These are phyloP conservation scores for Spea multiplicata DNA, from an alignment of 2,113 vertebrate genomes.

Conservation along the genomic window DNA sequence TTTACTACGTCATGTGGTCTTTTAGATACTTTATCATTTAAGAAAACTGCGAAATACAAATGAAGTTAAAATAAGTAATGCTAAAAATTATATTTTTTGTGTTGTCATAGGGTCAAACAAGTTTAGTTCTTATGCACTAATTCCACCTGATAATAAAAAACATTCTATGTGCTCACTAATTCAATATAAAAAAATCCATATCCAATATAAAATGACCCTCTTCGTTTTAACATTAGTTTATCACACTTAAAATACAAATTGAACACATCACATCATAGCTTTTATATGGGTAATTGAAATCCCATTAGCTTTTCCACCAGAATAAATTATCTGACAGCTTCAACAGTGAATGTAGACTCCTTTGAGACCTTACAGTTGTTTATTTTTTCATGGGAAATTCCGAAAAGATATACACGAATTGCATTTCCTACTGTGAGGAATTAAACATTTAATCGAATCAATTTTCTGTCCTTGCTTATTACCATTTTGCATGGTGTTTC, in stretches of 20 bases:
- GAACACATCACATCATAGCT: constrained; percentile 31
- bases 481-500: constrained; percentile 18
- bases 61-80: too few species aligned
- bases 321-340: constrained; percentile 41
- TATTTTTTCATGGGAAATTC: constrained; percentile 42
- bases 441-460: constrained; percentile 40
- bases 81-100: too few species aligned
- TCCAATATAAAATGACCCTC: constrained; percentile 27
- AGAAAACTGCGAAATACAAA: too few species aligned
- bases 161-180: constrained; percentile 11
- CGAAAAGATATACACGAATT: constrained; percentile 37
- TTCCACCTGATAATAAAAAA: too few species aligned
- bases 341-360: constrained; percentile 28
- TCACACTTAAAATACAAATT: constrained; percentile 42
- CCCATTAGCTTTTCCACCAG: constrained; percentile 37
- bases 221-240: constrained; percentile 43
- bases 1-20: too few species aligned
- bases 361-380: constrained; percentile 17
- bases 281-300: constrained; percentile 45
- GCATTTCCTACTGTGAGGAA: constrained; percentile 33
- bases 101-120: too few species aligned
- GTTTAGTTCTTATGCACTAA: too few species aligned
- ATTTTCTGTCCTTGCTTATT: constrained; percentile 16
- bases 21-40: too few species aligned
- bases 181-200: constrained; percentile 30